Evolutionary conservation across 2,797 vertebrate species (phyloP), one percentile per base, ranked within the genome.

Genomic region (Sus cebifrons): DNA sequence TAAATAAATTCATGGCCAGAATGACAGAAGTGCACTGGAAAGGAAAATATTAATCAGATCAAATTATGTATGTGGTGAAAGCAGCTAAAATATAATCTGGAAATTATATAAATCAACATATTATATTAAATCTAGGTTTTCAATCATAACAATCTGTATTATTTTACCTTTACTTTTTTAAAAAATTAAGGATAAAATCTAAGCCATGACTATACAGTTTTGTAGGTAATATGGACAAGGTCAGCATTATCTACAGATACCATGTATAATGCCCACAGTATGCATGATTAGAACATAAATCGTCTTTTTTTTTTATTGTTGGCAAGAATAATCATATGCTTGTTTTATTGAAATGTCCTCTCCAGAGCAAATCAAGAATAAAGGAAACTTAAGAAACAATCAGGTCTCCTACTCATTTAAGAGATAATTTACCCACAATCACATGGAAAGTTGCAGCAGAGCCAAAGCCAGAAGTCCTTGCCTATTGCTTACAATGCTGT

Each of bases 41-140:
- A 95, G 17, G 49, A 64, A 62, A 52, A 29, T 49, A 65, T 71
- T 81, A 86, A 95, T 65, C n/a, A 95, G 29, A 88, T 20, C 27
- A 58, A 90, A 96, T 92, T 58, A 88, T 81, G 12, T 52, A 87
- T 71, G 74, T 90, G 40, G 23, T 94, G 13, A 90, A 73, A 94
- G 49, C 91, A 83, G 73, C 49, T 68, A 86, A 93, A 92, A 36
- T 64, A 68, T 32, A 86, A 91, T 78, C 65, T 74, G 18, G 83
- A 91, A 94, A 94, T 81, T 79, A 86, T 73, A 81, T 64, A 32
- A 91, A 32, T 89, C 77, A 52, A 75, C 54, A 79, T 86, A 58
- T 1, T 70, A 40, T 52, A 73, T n/a, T 62, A 83, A 91, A n/a
- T 52, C 15, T 88, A 83, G 65, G 71, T 85, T 94, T 96, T 92